Conservation (phyloP, 2,113 vertebrate genomes). For the Eptesicus fuscus region DNA sequence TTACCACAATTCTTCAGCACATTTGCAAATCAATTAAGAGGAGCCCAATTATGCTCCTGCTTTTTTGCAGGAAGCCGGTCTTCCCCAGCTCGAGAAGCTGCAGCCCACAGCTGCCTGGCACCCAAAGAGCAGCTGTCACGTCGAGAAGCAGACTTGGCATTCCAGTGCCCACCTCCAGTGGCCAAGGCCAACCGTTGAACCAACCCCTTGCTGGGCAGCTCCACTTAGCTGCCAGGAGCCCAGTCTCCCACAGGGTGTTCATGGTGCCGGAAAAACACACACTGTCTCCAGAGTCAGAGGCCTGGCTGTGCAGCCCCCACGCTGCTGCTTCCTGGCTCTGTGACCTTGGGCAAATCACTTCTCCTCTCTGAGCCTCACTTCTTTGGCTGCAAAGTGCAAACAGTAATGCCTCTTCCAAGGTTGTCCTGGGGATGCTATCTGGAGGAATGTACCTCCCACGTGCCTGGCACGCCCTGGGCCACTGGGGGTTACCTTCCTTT, state of each 20-base stretch:
- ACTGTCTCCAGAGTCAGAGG: not conserved
- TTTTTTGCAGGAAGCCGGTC: not conserved
- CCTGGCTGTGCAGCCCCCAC: not conserved
- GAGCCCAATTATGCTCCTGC: conserved; percentile 19
- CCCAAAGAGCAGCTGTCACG: conserved; percentile 39
- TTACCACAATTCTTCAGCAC: conserved; percentile 51
- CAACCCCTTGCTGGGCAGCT: not conserved
- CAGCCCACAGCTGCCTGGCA: conserved; percentile 46
- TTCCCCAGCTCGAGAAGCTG: not conserved
- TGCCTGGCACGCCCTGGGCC: fast-evolving
- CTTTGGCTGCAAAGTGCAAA: not conserved
- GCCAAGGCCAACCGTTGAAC: not conserved
- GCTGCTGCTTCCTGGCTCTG: not conserved
- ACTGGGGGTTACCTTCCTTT: not conserved
- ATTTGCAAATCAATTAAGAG: conserved; percentile 73
- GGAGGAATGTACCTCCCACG: not conserved
- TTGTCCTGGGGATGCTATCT: not conserved
- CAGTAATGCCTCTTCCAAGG: not conserved
- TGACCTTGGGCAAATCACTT: not conserved
- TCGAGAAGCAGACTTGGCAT: not conserved
- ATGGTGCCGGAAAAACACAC: not conserved
- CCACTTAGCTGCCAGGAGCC: not conserved
- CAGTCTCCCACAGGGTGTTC: not conserved
- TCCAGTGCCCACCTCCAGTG: not conserved
- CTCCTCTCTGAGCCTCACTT: not conserved